Base-by-base conservation (phyloP, 1,140 invertebrate genomes). In the Drosophila navojoa region DNA sequence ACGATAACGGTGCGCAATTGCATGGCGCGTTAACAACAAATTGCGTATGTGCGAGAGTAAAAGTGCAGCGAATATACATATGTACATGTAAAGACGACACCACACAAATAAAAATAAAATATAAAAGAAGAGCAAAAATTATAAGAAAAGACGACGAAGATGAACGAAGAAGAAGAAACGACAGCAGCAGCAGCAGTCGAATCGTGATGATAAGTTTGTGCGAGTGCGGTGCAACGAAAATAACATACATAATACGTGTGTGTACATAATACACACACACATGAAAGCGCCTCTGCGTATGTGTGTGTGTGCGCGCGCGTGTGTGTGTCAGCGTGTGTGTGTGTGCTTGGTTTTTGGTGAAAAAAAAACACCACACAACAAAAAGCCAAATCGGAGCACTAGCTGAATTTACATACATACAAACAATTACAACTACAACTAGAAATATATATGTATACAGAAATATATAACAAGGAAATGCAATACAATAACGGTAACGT, bases 121-220 rank as follows among this genome's bases (percentile, higher is more conserved):
- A 25, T 38, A 38, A 38, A 38, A 38, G 35, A 38, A 38, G n/a
- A 59, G 40, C 53, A 52, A 53, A 63, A 63, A 53, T 53, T 27
- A 15, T 5, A 73, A 72, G 55, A 42, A 64, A 72, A 67, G 64
- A 73, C 70, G 67, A 74, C 67, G 76, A 87, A 89, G 82, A 87
- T 82, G 82, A 82, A 86, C 71, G 81, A 84, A 76, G 78, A 86
- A 87, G 84, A 89, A 86, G 79, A 86, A 59, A 55, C 79, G 75
- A 78, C 82, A 75, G 79, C 82, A 75, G 72, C 72, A 81, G 79
- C 78, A 80, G 78, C 59, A 70, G 75, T 76, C 71, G 80, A 73
- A 73, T 73, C 66, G 81, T 82, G 79, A 85, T 85, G 84, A 85
- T 85, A 87, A 81, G 55, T 77, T 79, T 84, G 73, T 80, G 76